Percentiles rank a stretch among this genome's conserved stretches.
Conservation (phyloP, 2,888 invertebrate species). For the Sicus ferrugineus region DNA sequence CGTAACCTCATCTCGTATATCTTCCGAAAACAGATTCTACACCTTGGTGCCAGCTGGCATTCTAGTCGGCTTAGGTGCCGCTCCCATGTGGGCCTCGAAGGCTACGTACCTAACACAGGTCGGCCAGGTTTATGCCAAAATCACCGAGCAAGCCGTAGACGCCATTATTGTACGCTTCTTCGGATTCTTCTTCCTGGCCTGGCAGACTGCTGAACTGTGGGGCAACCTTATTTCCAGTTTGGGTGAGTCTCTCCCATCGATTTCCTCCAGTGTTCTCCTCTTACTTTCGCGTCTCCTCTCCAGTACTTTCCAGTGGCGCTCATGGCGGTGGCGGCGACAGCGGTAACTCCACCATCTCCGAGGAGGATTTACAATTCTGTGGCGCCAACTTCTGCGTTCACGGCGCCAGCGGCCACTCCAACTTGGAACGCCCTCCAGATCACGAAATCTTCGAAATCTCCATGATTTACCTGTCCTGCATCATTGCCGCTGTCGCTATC, state of each 20-base stretch:
- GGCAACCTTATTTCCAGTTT: slow-evolving; percentile 95
- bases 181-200: slow-evolving; percentile 97
- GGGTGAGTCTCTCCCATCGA: slow-evolving; percentile 54
- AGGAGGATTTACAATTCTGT: slow-evolving; percentile 70
- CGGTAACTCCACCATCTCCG: slow-evolving; percentile 62
- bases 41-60: slow-evolving; percentile 93
- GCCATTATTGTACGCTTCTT: slow-evolving; percentile 96
- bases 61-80: slow-evolving; percentile 92
- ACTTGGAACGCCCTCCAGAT: slow-evolving; percentile 81
- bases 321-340: slow-evolving; percentile 68
- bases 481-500: slow-evolving; percentile 83
- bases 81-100: slow-evolving; percentile 99
- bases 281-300: background rate
- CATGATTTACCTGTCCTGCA: slow-evolving; percentile 87
- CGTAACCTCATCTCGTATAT: background rate
- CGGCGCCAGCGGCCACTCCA: slow-evolving; percentile 75
- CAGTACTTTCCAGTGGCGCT: slow-evolving; percentile 77
- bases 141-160: slow-evolving; percentile 86
- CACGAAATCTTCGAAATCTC: slow-evolving; percentile 88
- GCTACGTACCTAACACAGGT: slow-evolving; percentile 96
- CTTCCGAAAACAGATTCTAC: slow-evolving; percentile 71
- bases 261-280: background rate
- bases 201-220: slow-evolving; percentile 96
- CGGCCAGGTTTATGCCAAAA: slow-evolving; percentile 88
- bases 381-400: slow-evolving; percentile 85